A percentile compares a stretch with the other conserved stretches of the same genome.
Conservation (phyloP, 2,113 vertebrate species). For the Mionectes macconnelli region DNA sequence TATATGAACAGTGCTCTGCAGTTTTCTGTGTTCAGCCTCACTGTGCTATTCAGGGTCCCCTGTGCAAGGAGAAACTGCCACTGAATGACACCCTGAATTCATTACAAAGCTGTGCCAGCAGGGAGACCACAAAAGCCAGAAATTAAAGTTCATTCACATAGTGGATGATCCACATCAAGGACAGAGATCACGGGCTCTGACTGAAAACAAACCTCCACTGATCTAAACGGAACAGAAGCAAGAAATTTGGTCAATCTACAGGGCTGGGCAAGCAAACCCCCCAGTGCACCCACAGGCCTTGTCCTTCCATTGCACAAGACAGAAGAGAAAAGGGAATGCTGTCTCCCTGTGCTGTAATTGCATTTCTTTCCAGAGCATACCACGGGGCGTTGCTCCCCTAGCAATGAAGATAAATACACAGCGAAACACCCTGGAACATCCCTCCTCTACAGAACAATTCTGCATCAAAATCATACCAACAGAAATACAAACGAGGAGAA, state of each 20-base stretch:
- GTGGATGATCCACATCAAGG: not conserved
- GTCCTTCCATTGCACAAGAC: not conserved
- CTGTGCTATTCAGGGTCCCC: slow-evolving; percentile 26
- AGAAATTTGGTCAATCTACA: not conserved
- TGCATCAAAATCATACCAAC: not conserved
- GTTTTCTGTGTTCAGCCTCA: slow-evolving; percentile 26
- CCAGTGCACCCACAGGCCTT: rapidly evolving
- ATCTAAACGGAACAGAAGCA: not conserved
- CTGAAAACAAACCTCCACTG: not conserved
- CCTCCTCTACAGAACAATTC: not conserved
- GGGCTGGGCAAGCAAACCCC: rapidly evolving
- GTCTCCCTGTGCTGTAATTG: rapidly evolving
- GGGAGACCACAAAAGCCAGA: slow-evolving; percentile 37
- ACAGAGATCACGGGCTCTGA: not conserved
- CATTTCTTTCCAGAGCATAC: not conserved
- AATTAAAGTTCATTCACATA: not conserved
- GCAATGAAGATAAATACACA: not conserved
- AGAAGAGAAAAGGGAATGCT: not conserved
- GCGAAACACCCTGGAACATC: not conserved
- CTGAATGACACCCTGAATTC: slow-evolving; percentile 51
- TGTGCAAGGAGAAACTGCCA: slow-evolving; percentile 36
- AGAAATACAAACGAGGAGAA: not conserved
- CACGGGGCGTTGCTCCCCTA: not conserved
- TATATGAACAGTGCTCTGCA: slow-evolving; percentile 42
- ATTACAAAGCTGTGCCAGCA: slow-evolving; percentile 57